A percentile compares a stretch with the other conserved stretches of the same genome.
Conservation (phyloP, 2,797 vertebrate genomes). For the Oreonectes daqikongensis region DNA sequence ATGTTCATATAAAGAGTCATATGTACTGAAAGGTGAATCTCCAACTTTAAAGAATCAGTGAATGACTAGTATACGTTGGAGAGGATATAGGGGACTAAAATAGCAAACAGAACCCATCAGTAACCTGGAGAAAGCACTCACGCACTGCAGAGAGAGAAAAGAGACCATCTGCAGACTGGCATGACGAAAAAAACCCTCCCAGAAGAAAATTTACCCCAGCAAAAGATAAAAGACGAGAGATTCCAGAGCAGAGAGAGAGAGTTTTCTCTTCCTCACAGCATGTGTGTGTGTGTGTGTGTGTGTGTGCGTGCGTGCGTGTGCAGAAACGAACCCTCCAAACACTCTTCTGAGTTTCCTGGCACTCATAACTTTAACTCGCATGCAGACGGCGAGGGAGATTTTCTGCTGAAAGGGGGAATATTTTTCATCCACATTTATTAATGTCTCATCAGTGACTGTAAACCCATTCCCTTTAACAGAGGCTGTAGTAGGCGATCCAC, state of each 20-base stretch:
- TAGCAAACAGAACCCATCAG: too few species aligned
- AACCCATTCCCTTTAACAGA: too few species aligned
- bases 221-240: constrained; percentile 31
- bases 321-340: constrained; percentile 13
- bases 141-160: not conserved
- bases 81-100: too few species aligned
- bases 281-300: not conserved
- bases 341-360: constrained; percentile 25
- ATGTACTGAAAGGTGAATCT: too few species aligned
- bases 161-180: constrained; percentile 17
- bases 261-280: not conserved
- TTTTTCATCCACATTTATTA: constrained; percentile 43
- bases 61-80: too few species aligned
- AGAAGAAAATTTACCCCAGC: constrained; percentile 28
- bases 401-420: constrained; percentile 53
- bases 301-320: too few species aligned
- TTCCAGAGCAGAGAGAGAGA: constrained; percentile 1
- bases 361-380: constrained; percentile 7
- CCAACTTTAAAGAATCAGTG: too few species aligned
- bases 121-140: too few species aligned
- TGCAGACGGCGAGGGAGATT: not conserved
- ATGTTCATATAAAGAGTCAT: too few species aligned
- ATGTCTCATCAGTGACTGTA: too few species aligned
- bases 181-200: not conserved
- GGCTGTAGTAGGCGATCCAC: too few species aligned